A percentile compares a stretch with the other conserved stretches of the same genome.
Conservation (phyloP, 35 echinoderm and acorn worm species). For the Antedon bifida region DNA sequence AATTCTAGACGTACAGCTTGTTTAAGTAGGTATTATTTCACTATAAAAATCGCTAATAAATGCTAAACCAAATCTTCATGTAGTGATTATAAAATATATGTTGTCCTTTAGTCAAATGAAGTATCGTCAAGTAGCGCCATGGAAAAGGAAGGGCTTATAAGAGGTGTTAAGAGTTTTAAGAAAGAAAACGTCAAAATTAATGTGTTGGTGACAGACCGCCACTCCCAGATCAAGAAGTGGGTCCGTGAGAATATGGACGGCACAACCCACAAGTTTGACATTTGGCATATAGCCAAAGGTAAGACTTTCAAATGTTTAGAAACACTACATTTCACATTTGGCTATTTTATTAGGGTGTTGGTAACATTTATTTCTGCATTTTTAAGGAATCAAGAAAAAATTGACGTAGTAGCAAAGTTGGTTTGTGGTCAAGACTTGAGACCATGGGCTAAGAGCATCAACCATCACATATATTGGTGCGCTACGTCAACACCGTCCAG, state of each 20-base stretch:
- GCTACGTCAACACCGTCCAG: conserved; percentile 3
- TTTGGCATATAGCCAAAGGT: conserved; percentile 30
- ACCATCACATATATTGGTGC: conserved; percentile 14
- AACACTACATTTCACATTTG: not conserved
- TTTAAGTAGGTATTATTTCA: not conserved
- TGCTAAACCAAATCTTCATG: not conserved
- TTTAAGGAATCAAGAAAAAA: not conserved
- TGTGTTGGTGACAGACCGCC: conserved; percentile 16
- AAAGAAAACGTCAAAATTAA: not conserved
- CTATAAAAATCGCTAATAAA: no score
- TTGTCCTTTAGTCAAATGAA: conserved; percentile 8
- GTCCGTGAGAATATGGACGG: not conserved
- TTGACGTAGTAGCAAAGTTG: not conserved
- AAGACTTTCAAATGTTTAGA: not conserved
- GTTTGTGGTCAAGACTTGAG: not conserved
- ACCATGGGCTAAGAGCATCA: conserved; percentile 7
- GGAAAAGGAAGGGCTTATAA: conserved; percentile 23
- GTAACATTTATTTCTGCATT: not conserved
- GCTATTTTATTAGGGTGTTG: not conserved
- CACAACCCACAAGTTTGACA: conserved; percentile 18
- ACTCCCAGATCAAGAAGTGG: conserved; percentile 17
- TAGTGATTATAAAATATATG: not conserved
- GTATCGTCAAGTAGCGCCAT: conserved; percentile 18
- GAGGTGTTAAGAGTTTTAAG: not conserved
- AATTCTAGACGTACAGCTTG: conserved; percentile 5